phyloP scores from a whole-genome alignment of 1,140 invertebrate genomes.

The Colletes latitarsis region DNA sequence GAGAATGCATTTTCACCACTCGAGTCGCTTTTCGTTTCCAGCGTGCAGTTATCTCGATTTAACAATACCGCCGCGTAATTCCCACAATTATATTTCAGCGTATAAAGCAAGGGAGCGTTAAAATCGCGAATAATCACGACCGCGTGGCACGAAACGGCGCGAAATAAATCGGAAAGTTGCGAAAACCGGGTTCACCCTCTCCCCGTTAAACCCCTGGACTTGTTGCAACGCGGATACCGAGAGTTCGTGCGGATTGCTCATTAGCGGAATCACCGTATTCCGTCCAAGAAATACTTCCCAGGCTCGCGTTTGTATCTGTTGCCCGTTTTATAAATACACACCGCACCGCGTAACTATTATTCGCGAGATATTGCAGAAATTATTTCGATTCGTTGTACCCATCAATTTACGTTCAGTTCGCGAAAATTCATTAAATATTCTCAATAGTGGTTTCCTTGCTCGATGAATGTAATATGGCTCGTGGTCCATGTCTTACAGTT shows the following conservation, averaged over 20 bases:
- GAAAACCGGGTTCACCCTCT: slow-evolving; percentile 8
- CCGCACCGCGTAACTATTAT: not conserved
- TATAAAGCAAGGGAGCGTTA: not conserved
- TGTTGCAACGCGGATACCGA: not conserved
- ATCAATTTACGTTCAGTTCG: no score
- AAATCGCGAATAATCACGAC: slow-evolving; percentile 26
- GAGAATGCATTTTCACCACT: not conserved
- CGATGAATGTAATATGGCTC: no score
- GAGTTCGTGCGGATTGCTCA: slow-evolving; percentile 26
- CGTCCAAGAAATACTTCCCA: slow-evolving; percentile 12
- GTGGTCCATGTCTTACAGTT: no score
- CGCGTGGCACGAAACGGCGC: slow-evolving; percentile 3
- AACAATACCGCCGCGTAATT: slow-evolving; percentile 36
- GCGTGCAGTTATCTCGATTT: slow-evolving; percentile 24
- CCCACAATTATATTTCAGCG: slow-evolving; percentile 41
- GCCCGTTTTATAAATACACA: slow-evolving; percentile 15
- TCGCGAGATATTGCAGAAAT: not conserved
- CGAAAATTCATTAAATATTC: no score
- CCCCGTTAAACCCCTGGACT: slow-evolving; percentile 18
- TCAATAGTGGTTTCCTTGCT: no score
- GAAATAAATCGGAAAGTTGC: slow-evolving; percentile 49
- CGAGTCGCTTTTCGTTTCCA: not conserved
- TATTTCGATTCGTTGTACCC: not conserved
- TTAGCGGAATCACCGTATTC: slow-evolving; percentile 41
- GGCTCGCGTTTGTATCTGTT: no score